phyloP scores from a whole-genome alignment of 1,140 invertebrate genomes.

The Drosophila novamexicana region DNA sequence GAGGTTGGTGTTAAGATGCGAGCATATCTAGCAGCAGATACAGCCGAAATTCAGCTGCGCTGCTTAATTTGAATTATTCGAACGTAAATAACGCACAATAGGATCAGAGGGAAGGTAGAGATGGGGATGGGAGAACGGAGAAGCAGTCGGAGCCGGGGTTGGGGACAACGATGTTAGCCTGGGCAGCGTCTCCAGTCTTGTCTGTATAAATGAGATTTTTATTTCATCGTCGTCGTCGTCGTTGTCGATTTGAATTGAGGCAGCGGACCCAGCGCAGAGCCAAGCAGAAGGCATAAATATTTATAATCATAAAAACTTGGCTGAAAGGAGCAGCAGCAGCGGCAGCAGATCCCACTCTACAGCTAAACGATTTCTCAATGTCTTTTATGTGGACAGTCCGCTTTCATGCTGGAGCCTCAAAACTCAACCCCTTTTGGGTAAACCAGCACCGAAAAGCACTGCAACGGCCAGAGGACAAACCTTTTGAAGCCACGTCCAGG shows the following conservation, averaged over 20 bases:
- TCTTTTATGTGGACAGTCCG: constrained; percentile 69
- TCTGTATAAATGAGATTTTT: constrained; percentile 69
- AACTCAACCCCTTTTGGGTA: constrained; percentile 11
- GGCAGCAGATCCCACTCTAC: constrained; percentile 50
- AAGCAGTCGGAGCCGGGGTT: background rate
- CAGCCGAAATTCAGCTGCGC: constrained; percentile 34
- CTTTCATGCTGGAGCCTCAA: constrained; percentile 1
- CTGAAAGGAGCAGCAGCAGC: constrained; percentile 43
- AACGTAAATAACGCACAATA: constrained; percentile 80
- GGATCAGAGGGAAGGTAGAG: constrained; percentile 14
- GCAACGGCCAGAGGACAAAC: constrained; percentile 10
- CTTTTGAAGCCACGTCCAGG: background rate
- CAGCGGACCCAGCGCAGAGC: constrained; percentile 9
- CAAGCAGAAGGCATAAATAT: constrained; percentile 70
- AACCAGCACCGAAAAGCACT: constrained; percentile 5
- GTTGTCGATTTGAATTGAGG: constrained; percentile 57
- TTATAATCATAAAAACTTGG: constrained; percentile 76
- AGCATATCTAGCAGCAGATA: constrained; percentile 24
- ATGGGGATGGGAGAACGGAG: background rate
- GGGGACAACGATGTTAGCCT: too few relatives aligned
- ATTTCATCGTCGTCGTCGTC: constrained; percentile 53
- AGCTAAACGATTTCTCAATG: constrained; percentile 82
- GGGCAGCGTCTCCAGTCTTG: constrained; percentile 11
- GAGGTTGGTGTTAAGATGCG: constrained; percentile 17
- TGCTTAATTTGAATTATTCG: constrained; percentile 81